Base-by-base conservation (phyloP, 1,140 invertebrate genomes). In the Apis laboriosa region DNA sequence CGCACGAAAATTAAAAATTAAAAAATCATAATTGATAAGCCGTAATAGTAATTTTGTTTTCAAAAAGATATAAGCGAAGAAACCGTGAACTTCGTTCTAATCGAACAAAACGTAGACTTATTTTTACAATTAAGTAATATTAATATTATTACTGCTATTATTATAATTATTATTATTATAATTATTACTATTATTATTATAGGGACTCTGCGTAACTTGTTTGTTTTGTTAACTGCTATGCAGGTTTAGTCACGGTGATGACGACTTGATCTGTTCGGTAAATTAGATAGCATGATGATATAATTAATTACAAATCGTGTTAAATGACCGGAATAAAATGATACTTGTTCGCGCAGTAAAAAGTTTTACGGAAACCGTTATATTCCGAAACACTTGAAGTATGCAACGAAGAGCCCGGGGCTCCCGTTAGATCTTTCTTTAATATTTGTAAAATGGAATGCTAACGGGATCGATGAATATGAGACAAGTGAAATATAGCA, bases 181-280 rank as follows among this genome's bases (percentile, higher is more conserved):
- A 67, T 63, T 68, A 77, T 43, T 80, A 80, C 49, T 76, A 74
- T 67, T 74, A 60, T 66, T 78, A 55, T 72, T 66, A 34, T 77
- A 80, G 51, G 76, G n/a, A 67, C 43, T 68, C 66, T 85, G 75
- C 70, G 55, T 84, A 79, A 72, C 49, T 85, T 77, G 51, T 67
- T 61, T 78, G 58, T 85, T 85, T 88, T 86, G 79, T 86, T 86
- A 87, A 87, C 71, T 83, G 80, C 73, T 87, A 80, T 77, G 71
- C 78, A 87, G 85, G 61, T 80, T 86, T 78, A 70, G 64, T 84
- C 73, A 75, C 77, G 51, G 51, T 68, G 72, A 84, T 64, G 68
- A 83, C 64, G 53, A 84, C 83, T 70, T 78, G 78, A 84, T 79
- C 56, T 34, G 21, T 75, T 79, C 63, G n/a, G 49, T 82, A 77